Evolutionary conservation across 2,888 invertebrate genomes (phyloP).

Genomic region (Agonopterix arenella): DNA sequence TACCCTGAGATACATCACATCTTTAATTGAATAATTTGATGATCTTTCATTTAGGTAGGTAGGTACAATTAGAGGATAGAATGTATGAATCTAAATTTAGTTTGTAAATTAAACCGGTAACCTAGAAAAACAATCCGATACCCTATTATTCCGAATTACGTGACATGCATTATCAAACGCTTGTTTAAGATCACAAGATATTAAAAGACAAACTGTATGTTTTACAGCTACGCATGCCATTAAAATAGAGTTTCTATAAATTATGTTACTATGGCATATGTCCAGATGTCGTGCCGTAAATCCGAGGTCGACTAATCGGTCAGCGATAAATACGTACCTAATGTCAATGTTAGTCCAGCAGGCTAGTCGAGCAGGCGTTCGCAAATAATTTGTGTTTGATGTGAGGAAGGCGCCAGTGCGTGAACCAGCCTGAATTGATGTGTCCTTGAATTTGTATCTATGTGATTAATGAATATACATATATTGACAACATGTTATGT

Average conservation of each 20-base stretch:
- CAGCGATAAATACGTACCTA: slow-evolving; percentile 11
- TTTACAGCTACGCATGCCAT: no score
- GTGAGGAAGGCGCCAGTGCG: slow-evolving; percentile 24
- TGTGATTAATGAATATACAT: slow-evolving; percentile 3
- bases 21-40: no score
- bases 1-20: no score
- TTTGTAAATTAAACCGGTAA: no score
- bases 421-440: slow-evolving; percentile 11
- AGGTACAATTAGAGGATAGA: no score
- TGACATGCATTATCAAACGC: no score
- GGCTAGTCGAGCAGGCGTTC: neutral
- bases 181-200: no score
- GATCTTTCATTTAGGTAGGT: no score
- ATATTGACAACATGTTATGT: neutral
- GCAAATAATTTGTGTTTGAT: slow-evolving; percentile 3
- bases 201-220: no score
- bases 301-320: slow-evolving; percentile 4
- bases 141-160: no score
- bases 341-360: slow-evolving; percentile 16
- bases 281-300: slow-evolving; percentile 1
- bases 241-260: neutral
- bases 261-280: slow-evolving; percentile 2
- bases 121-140: no score
- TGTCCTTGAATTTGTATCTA: slow-evolving; percentile 4
- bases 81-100: no score